These are phyloP conservation scores for Callosobruchus maculatus DNA, from an alignment of 2,888 invertebrate genomes.

Conservation along the genomic window DNA sequence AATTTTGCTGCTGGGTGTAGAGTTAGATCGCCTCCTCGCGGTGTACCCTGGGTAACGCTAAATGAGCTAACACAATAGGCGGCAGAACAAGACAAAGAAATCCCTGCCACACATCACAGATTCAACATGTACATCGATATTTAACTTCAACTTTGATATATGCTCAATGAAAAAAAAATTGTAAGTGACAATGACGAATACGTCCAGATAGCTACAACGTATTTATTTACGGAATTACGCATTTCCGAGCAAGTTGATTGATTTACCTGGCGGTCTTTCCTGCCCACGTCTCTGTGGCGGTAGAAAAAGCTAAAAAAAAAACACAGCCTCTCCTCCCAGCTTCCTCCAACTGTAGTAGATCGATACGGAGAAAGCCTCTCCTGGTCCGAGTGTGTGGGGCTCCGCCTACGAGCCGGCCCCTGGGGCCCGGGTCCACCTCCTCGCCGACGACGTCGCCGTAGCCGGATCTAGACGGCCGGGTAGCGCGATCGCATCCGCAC, in stretches of 20 bases:
- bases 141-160: no score
- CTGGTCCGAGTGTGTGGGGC: neutral
- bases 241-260: neutral
- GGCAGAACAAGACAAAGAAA: no score
- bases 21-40: no score
- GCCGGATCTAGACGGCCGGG: neutral
- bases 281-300: neutral
- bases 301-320: neutral
- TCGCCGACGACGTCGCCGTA: neutral
- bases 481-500: neutral
- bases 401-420: neutral
- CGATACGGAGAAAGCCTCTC: neutral
- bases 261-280: neutral
- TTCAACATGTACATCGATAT: no score
- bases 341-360: neutral
- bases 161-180: no score
- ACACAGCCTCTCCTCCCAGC: neutral
- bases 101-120: no score
- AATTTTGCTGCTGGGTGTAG: no score
- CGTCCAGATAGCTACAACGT: neutral
- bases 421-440: neutral
- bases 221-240: neutral
- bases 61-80: no score
- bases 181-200: neutral
- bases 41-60: no score